Evolutionary conservation across 1,140 invertebrate species (phyloP).

Genomic region (roundworm (Caenorhabditis elegans)): WBcel235 BX284603.4:8672501-8673000

Average conservation of each 20-base stretch:
- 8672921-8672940: background rate
- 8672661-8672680: background rate
- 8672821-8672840: background rate
- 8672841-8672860: background rate
- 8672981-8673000: background rate
- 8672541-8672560: background rate
- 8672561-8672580: background rate
- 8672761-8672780: background rate
- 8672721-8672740: background rate
- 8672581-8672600: background rate
- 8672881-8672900: conserved; percentile 26
- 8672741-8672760: conserved; percentile 7
- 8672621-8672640: background rate
- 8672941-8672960: background rate
- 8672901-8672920: conserved; percentile 25
- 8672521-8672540: background rate
- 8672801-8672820: background rate
- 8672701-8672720: background rate
- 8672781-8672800: background rate
- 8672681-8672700: background rate
- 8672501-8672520: conserved; percentile 43
- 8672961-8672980: background rate
- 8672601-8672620: background rate
- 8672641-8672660: background rate
- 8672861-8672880: background rate